Evolutionary conservation across 2,113 vertebrate species (phyloP).

Genomic region (Charina bottae): DNA sequence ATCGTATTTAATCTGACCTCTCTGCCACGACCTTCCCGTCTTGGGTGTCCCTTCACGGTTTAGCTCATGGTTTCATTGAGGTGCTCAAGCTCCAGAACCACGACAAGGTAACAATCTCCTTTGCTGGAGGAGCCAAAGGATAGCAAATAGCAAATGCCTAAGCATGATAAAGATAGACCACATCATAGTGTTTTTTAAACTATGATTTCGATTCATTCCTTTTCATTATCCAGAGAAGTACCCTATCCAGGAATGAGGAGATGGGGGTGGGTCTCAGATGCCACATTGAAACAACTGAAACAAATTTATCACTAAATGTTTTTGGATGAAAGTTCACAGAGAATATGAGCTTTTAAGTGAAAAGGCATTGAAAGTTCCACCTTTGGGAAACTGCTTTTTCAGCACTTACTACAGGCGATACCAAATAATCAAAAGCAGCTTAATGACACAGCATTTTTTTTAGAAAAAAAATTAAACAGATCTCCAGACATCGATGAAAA

Average conservation of each 20-base stretch:
- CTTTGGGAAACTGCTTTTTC: neutral
- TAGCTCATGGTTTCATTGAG: no score
- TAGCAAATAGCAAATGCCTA: neutral
- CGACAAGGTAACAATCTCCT: no score
- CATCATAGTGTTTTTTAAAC: neutral
- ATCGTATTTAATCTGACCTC: no score
- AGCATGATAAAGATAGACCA: neutral
- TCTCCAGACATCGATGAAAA: neutral
- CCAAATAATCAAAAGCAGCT: neutral
- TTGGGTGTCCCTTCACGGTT: no score
- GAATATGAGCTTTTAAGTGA: neutral
- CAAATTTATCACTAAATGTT: neutral
- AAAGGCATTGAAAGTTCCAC: neutral
- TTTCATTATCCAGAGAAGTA: neutral
- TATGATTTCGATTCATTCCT: neutral
- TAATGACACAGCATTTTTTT: neutral
- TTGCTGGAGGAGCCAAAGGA: neutral
- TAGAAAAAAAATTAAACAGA: neutral
- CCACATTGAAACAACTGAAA: neutral
- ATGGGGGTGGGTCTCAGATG: neutral
- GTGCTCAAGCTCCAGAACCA: no score
- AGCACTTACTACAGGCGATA: neutral
- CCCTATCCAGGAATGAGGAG: neutral
- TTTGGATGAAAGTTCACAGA: neutral
- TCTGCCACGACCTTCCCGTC: no score